These are phyloP conservation scores for Megalurothrips usitatus DNA, from an alignment of 2,888 invertebrate species.

Conservation along the genomic window DNA sequence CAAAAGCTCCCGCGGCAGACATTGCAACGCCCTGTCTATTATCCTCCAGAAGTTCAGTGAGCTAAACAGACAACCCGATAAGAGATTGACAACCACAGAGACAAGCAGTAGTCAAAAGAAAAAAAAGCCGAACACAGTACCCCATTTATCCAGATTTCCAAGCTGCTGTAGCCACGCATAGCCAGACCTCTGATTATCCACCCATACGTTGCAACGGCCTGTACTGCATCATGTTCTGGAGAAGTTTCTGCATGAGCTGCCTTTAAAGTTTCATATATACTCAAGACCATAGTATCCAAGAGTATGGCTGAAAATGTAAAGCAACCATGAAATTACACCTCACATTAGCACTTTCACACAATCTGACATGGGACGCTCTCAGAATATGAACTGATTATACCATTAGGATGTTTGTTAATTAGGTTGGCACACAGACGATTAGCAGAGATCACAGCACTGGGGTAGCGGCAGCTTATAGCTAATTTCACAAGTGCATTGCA, in stretches of 20 bases:
- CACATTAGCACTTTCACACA: too few relatives aligned
- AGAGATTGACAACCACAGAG: too few relatives aligned
- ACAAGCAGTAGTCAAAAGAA: neutral
- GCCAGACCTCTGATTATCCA: neutral
- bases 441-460: neutral
- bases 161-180: neutral
- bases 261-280: too few relatives aligned
- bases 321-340: too few relatives aligned
- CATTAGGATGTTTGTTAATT: neutral
- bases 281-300: too few relatives aligned
- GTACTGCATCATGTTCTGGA: neutral
- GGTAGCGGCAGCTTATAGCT: neutral
- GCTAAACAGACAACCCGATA: neutral
- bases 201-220: neutral
- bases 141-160: neutral
- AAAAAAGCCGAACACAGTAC: neutral
- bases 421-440: neutral
- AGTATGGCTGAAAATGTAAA: too few relatives aligned
- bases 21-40: neutral
- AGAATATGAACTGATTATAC: neutral
- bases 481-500: neutral
- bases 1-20: neutral
- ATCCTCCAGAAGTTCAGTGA: neutral
- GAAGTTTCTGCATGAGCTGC: too few relatives aligned
- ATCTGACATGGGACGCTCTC: too few relatives aligned